phyloP scores from a whole-genome alignment of 2,888 invertebrate genomes.

The Epiblema foenella region DNA sequence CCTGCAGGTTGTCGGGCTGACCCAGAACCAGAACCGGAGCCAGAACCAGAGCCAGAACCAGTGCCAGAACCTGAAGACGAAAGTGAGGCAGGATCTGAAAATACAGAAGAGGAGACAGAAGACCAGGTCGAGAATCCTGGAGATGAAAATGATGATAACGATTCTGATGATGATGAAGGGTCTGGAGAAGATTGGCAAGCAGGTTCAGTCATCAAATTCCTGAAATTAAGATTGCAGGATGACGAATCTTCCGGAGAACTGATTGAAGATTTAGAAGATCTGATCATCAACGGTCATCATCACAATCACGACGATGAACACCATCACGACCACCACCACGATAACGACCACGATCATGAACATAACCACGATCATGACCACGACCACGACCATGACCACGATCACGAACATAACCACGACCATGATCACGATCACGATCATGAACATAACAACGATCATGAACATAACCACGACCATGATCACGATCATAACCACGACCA shows the following conservation, averaged over 20 bases:
- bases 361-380: constrained; percentile 26
- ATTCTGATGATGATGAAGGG: constrained; percentile 20
- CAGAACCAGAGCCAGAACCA: constrained; percentile 59
- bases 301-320: constrained; percentile 15
- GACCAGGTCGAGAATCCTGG: constrained; percentile 51
- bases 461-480: constrained; percentile 6
- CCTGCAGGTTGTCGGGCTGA: constrained; percentile 60
- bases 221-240: constrained; percentile 28
- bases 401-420: constrained; percentile 27
- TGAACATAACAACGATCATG: constrained; percentile 20
- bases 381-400: constrained; percentile 9
- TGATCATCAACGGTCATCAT: constrained; percentile 10
- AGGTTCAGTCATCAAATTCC: constrained; percentile 14
- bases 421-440: constrained; percentile 11
- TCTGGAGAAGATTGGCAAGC: constrained; percentile 20
- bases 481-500: constrained; percentile 11
- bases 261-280: constrained; percentile 16
- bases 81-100: constrained; percentile 56
- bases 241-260: constrained; percentile 30
- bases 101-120: constrained; percentile 63
- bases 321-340: constrained; percentile 9
- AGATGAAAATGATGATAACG: constrained; percentile 8
- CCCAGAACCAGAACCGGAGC: constrained; percentile 39
- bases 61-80: constrained; percentile 67
- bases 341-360: constrained; percentile 19